Evolutionary conservation across 2,888 invertebrate genomes (phyloP), one percentile per base, ranked within the genome.

Genomic region (Drosophila setosimentum): DNA sequence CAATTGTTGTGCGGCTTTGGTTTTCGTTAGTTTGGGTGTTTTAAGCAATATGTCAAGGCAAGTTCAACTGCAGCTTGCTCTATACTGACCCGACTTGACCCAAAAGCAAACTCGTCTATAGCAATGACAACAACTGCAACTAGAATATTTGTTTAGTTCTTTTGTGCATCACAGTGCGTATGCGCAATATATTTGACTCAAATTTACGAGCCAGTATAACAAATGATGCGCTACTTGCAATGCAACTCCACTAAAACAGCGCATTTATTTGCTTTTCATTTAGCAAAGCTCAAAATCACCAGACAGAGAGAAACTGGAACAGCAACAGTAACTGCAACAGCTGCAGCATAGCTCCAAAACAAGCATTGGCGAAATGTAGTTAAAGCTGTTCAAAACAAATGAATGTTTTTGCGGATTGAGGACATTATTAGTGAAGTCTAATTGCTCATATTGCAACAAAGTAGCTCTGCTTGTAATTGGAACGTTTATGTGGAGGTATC

Each of bases 41-140:
- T 71, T 68, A 78, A 82, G 80, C 82, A 82, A 80, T 82, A 80
- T 80, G 80, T 80, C 80, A 82, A 80, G 80, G 82, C 80, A 82
- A 74, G 78, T 80, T 74, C 45, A 74, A 65, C 80, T 81, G 82
- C 78, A 80, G 78, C 58, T 73, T 71, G 53, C 62, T 61, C 65
- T 59, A 29, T 33, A n/a, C 64, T 74, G 78, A 68, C 73, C 82
- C 77, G 69, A 67, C 69, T 66, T 69, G 45, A 68, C 58, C 53
- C 67, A 35, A 73, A 67, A 76, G 55, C 76, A 61, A 66, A 70
- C 66, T 63, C 42, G 63, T 58, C 73, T 57, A 61, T 55, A 59
- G 21, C 55, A 61, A 37, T 51, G 40, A 40, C 16, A 40, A 40
- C 37, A 29, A 58, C 54, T 68, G 50, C 79, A 62, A 65, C 63